Percentiles rank a stretch among this genome's conserved stretches.
These are phyloP conservation scores for Eugnorisma glareosa DNA, from an alignment of 2,888 invertebrate genomes.

Conservation along the genomic window DNA sequence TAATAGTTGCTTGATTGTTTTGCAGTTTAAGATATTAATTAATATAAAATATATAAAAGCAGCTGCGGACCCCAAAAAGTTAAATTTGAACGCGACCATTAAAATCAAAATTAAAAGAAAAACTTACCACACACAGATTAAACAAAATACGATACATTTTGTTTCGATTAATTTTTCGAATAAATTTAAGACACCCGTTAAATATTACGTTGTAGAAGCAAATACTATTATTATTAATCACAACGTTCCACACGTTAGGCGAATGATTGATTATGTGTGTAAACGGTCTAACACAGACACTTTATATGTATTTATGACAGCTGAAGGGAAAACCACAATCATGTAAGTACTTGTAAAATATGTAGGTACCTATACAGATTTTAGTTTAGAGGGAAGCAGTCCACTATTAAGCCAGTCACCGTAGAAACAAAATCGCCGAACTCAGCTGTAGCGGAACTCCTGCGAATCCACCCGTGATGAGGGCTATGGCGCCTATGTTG, in stretches of 20 bases:
- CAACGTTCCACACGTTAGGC: neutral
- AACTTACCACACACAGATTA: slow-evolving; percentile 25
- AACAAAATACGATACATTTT: slow-evolving; percentile 19
- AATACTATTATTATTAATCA: neutral
- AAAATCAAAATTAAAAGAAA: neutral
- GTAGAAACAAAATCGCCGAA: too few species aligned
- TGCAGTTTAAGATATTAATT: neutral
- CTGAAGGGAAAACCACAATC: too few species aligned
- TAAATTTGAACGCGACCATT: neutral
- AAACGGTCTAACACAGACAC: too few species aligned
- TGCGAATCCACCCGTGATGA: too few species aligned
- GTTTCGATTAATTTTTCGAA: neutral
- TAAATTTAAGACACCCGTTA: too few species aligned
- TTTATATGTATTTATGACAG: slow-evolving; percentile 2
- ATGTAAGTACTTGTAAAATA: too few species aligned
- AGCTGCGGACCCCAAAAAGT: neutral
- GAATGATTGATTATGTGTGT: neutral
- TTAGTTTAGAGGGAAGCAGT: too few species aligned
- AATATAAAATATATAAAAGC: neutral
- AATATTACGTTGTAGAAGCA: neutral
- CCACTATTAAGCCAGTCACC: too few species aligned
- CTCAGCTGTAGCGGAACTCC: too few species aligned
- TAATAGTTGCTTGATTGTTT: neutral
- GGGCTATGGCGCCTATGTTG: too few species aligned
- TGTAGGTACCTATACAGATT: too few species aligned